Conservation (phyloP, 2,113 vertebrate species). For the Caracal caracal region DNA sequence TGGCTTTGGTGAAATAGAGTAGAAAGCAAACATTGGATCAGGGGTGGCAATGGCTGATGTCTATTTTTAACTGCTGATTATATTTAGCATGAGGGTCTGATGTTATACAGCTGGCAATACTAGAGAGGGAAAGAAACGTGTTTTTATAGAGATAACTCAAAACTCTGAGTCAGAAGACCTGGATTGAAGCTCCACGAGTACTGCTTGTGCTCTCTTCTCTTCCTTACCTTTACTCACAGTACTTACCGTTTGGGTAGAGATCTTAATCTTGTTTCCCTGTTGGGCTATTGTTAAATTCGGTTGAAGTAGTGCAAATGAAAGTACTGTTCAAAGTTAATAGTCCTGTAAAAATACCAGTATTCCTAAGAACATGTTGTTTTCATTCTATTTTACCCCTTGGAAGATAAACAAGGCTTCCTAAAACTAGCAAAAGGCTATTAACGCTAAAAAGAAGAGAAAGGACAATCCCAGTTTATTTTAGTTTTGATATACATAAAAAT, state of each 20-base stretch:
- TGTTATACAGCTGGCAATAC: neutral
- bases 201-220: neutral
- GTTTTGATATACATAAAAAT: conserved; percentile 6
- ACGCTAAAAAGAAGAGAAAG: neutral
- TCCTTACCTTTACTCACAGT: neutral
- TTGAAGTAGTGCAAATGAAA: neutral
- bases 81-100: neutral
- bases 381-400: conserved; percentile 22
- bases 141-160: neutral
- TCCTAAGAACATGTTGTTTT: neutral
- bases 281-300: neutral
- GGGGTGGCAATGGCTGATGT: neutral
- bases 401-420: conserved; percentile 14
- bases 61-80: neutral
- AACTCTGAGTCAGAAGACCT: neutral
- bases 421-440: neutral
- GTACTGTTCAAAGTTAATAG: conserved; percentile 2
- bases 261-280: neutral
- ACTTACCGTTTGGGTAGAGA: neutral
- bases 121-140: neutral
- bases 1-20: neutral
- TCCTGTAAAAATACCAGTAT: neutral
- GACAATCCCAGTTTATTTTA: neutral
- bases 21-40: neutral
- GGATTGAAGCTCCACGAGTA: neutral